phyloP scores from a whole-genome alignment of 2,113 vertebrate species.

The Apistogramma diplotaenia region DNA sequence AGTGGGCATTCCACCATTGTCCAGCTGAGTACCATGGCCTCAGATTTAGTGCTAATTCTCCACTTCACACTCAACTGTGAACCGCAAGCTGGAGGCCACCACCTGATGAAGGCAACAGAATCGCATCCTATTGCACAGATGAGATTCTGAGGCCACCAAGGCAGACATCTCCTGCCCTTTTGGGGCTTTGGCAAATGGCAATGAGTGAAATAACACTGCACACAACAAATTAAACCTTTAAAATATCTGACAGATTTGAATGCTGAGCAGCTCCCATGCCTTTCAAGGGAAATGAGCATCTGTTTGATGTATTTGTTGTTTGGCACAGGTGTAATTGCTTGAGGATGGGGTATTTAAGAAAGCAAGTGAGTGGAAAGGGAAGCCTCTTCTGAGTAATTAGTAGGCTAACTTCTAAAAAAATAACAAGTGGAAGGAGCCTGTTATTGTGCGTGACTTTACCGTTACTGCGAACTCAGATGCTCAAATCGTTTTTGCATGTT shows the following conservation, averaged over 20 bases:
- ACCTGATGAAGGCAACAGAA: too few relatives aligned
- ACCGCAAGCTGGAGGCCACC: too few relatives aligned
- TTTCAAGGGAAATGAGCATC: slow-evolving; percentile 28
- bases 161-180: too few relatives aligned
- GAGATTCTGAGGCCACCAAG: too few relatives aligned
- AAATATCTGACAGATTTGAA: slow-evolving; percentile 34
- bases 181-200: neutral
- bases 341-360: slow-evolving; percentile 39
- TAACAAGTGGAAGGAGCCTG: neutral
- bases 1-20: too few relatives aligned
- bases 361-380: slow-evolving; percentile 3
- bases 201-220: slow-evolving; percentile 20
- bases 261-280: slow-evolving; percentile 11
- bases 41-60: too few relatives aligned
- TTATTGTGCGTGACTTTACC: neutral
- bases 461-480: neutral
- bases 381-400: slow-evolving; percentile 31
- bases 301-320: slow-evolving; percentile 47
- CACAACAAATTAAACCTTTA: slow-evolving; percentile 26
- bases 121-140: too few relatives aligned
- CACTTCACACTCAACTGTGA: too few relatives aligned
- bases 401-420: slow-evolving; percentile 1
- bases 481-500: slow-evolving; percentile 38
- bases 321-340: slow-evolving; percentile 22
- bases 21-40: too few relatives aligned